These are phyloP conservation scores for Incurvaria masculella DNA, from an alignment of 2,888 invertebrate genomes.

Conservation along the genomic window DNA sequence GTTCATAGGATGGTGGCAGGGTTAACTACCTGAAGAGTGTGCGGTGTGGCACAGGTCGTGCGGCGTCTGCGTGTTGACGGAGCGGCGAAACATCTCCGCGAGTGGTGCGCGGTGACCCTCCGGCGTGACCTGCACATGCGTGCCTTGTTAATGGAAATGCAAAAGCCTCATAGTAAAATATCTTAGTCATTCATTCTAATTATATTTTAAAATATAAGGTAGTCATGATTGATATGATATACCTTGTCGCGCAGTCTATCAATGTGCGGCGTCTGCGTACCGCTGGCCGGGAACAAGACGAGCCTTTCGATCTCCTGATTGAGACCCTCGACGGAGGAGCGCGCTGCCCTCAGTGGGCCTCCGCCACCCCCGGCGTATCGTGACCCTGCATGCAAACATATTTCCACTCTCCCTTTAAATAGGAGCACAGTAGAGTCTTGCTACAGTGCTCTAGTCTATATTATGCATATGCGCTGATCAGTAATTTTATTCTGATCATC, in stretches of 20 bases:
- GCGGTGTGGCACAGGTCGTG: slow-evolving; percentile 65
- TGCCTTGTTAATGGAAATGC: too few species aligned
- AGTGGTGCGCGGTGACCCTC: slow-evolving; percentile 85
- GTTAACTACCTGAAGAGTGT: slow-evolving; percentile 67
- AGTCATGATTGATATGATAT: slow-evolving; percentile 12
- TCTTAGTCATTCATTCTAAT: too few species aligned
- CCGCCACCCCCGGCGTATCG: slow-evolving; percentile 43
- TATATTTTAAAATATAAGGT: slow-evolving; percentile 5
- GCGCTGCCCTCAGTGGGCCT: slow-evolving; percentile 64
- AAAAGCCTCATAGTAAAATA: too few species aligned
- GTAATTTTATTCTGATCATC: too few species aligned
- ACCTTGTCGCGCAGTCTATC: slow-evolving; percentile 63
- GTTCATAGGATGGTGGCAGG: slow-evolving; percentile 11
- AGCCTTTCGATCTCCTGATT: slow-evolving; percentile 85
- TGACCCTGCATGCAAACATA: slow-evolving; percentile 28
- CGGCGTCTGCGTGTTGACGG: slow-evolving; percentile 84
- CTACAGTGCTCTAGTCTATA: too few species aligned
- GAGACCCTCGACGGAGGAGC: slow-evolving; percentile 82
- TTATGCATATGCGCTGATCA: too few species aligned
- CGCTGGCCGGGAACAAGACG: slow-evolving; percentile 58
- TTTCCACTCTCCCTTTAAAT: too few species aligned
- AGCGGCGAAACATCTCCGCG: slow-evolving; percentile 71
- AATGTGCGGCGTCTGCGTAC: slow-evolving; percentile 45
- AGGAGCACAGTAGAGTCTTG: too few species aligned
- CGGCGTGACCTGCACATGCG: slow-evolving; percentile 69